A percentile compares a stretch with the other conserved stretches of the same genome.
Evolutionary conservation across 2,888 invertebrate genomes (phyloP).

Genomic region (Idaea dimidiata): DNA sequence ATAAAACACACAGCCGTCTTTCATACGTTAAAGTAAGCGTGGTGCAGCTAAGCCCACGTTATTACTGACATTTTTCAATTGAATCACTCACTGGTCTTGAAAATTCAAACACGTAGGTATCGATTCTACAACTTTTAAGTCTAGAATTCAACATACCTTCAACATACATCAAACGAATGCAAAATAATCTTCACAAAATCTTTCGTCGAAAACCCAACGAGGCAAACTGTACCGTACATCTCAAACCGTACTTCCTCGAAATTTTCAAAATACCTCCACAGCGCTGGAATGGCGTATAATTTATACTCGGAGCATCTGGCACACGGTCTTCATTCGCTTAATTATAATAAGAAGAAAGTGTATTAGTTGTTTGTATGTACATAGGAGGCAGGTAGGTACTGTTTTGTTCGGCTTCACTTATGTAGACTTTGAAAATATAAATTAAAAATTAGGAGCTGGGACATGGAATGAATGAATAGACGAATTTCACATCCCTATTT

Average conservation of each 20-base stretch:
- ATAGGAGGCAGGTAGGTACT: neutral
- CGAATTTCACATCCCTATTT: too few relatives aligned
- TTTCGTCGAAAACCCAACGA: neutral
- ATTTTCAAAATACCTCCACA: slow-evolving; percentile 18
- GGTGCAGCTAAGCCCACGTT: too few relatives aligned
- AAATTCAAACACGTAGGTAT: neutral
- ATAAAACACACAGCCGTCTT: too few relatives aligned
- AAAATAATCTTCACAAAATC: neutral
- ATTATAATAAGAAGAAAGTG: slow-evolving; percentile 25
- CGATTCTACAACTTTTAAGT: neutral
- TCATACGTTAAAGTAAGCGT: too few relatives aligned
- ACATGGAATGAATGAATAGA: neutral
- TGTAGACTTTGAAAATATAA: too few relatives aligned
- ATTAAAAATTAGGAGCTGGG: neutral
- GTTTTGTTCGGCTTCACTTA: neutral
- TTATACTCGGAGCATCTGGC: slow-evolving; percentile 25
- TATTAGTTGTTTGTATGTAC: neutral
- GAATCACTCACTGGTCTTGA: too few relatives aligned
- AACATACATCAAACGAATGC: neutral
- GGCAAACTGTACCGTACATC: neutral
- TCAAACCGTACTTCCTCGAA: neutral
- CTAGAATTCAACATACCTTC: neutral
- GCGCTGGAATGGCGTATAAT: slow-evolving; percentile 17
- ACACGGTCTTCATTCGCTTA: slow-evolving; percentile 27
- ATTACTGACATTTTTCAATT: too few relatives aligned